Base-by-base conservation (phyloP, 2,797 vertebrate species). In the Crypturellus tataupa region DNA sequence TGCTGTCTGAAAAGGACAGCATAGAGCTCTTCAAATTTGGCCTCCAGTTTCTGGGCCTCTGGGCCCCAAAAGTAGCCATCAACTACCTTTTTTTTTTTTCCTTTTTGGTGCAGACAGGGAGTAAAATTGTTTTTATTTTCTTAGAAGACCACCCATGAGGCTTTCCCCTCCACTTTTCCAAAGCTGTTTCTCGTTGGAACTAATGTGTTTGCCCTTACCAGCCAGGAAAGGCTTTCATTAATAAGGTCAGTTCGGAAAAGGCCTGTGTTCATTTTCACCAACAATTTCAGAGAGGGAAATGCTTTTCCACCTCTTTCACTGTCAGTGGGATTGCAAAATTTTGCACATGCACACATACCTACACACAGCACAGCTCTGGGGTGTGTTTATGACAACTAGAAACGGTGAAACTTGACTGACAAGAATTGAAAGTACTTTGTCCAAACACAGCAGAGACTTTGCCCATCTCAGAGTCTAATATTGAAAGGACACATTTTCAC, bases 101-200 rank as follows among this genome's bases (percentile, higher is more conserved):
- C 13, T 23, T 31, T 44, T 27, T 21, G 29, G 46, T 47, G 3
- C 12, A 70, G 6, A 10, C 55, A 55, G 10, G 63, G 4, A 20
- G 80, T 37, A 93, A 90, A 86, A 19, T 14, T 35, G 8, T 2
- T 55, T 87, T 77, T 72, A 20, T 89, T 72, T 63, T 72, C 37
- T 67, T 40, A 24, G 16, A 80, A 93, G 85, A 83, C 90, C 92
- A 92, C 92, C 81, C 90, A 63, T 49, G 21, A 71, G 8, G 20
- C 58, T 93, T 87, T 47, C 14, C 62, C 62, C 64, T 80, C 65
- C 55, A 20, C 65, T 87, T 87, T 93, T 65, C 33, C 37, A 93
- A 84, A 87, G 56, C 70, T 93, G 85, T 80, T 92, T 92, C 80
- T 93, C 37, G 78, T 88, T 89, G 91, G 5, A 18, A 83, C 55